A percentile compares a stretch with the other conserved stretches of the same genome.
Conservation (phyloP, 2,888 invertebrate genomes). For the Zaprionus bogoriensis region DNA sequence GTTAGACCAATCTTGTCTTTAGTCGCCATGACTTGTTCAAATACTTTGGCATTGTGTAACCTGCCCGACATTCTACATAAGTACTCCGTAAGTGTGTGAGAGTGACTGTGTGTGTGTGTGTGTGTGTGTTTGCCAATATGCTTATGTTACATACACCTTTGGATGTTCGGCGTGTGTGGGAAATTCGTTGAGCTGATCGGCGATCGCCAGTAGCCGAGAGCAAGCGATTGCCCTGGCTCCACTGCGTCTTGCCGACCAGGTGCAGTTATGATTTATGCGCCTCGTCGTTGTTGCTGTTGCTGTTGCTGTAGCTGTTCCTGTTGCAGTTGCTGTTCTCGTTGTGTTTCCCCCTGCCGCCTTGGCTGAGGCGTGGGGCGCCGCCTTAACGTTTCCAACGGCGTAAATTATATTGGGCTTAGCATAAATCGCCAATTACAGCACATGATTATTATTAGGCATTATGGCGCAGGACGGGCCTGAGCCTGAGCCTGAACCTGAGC, state of each 20-base stretch:
- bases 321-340: slow-evolving; percentile 7
- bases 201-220: slow-evolving; percentile 48
- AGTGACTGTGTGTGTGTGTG: slow-evolving; percentile 1
- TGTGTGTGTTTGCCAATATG: slow-evolving; percentile 5
- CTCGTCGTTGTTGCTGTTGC: slow-evolving; percentile 20
- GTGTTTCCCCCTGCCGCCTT: neutral
- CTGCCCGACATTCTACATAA: slow-evolving; percentile 67
- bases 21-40: slow-evolving; percentile 24
- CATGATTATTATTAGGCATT: slow-evolving; percentile 78
- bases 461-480: slow-evolving; percentile 47
- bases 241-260: slow-evolving; percentile 48
- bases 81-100: slow-evolving; percentile 29
- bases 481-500: slow-evolving; percentile 8
- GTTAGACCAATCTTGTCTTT: neutral
- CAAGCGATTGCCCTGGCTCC: slow-evolving; percentile 10
- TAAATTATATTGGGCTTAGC: slow-evolving; percentile 76
- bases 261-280: slow-evolving; percentile 76
- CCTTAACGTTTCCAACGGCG: slow-evolving; percentile 69
- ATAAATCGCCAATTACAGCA: slow-evolving; percentile 76
- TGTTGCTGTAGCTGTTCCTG: neutral
- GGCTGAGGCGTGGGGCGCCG: slow-evolving; percentile 51
- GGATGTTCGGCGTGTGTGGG: slow-evolving; percentile 69
- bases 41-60: slow-evolving; percentile 63
- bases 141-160: slow-evolving; percentile 9
- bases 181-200: slow-evolving; percentile 53